Evolutionary conservation across 2,113 vertebrate species (phyloP).

Genomic region (Corythornis vintsioides): DNA sequence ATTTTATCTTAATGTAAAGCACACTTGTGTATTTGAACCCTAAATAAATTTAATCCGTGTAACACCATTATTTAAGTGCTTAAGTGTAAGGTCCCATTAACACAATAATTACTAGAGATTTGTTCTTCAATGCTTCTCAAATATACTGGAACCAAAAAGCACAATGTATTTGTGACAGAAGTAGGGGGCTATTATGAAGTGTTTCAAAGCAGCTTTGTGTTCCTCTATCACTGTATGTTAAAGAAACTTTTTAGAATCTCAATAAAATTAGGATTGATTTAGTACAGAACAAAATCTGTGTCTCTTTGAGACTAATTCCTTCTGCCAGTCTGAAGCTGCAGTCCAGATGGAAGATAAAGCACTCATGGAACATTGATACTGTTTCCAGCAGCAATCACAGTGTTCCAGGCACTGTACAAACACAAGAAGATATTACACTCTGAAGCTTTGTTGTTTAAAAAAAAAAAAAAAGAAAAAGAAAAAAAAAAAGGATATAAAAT

Average conservation of each 20-base stretch:
- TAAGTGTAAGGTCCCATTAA: background rate
- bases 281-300: background rate
- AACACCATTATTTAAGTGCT: background rate
- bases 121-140: background rate
- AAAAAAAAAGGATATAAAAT: background rate
- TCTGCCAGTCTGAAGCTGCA: background rate
- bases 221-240: background rate
- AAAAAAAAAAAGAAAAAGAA: background rate
- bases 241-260: background rate
- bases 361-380: background rate
- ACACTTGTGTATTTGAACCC: background rate
- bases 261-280: background rate
- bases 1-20: background rate
- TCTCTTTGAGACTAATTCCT: background rate
- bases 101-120: background rate
- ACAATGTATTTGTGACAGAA: background rate
- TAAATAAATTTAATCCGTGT: background rate
- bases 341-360: slow-evolving; percentile 4
- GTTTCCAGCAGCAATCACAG: background rate
- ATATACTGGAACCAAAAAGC: background rate
- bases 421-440: background rate
- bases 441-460: background rate
- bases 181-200: background rate
- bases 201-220: background rate
- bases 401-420: background rate